Evolutionary conservation across 2,113 vertebrate species (phyloP), one percentile per base, ranked within the genome.

Genomic region (Pogona vitticeps): DNA sequence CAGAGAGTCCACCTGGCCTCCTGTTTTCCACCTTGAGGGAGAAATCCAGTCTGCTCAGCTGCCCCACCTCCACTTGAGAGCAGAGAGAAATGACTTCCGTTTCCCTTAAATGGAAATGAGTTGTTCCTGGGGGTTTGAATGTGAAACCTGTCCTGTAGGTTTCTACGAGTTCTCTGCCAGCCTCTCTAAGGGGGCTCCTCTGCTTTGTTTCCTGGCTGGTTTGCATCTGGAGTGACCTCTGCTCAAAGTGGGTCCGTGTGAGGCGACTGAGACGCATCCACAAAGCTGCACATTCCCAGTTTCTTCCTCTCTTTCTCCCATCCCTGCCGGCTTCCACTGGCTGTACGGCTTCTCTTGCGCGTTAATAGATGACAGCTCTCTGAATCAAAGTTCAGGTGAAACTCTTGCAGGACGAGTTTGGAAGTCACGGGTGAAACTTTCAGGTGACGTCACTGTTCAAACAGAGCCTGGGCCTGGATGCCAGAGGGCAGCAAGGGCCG

Each of bases 351-450:
- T 31, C 15, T 1, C n/a, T 76, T 73, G 38, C 33, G 38, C 63
- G 18, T 6, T 18, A 6, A 17, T 26, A 31, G 1, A n/a, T 58
- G 33, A 36, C 20, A 1, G 46, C 20, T 2, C 1, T 58, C 83
- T 88, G 88, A 88, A 76, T 88, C 88, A 88, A 42, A 36, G 28
- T 58, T 70, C 42, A 21, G 46, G 83, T 46, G 83, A 88, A 88
- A 88, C 77, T 76, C 83, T 63, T 8, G 46, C 58, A 21, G 58
- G 28, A 71, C 61, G 1, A 76, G 46, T 40, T 56, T 52, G 56
- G 38, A 36, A 81, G 83, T 73, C 58, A 5, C 46, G 31, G 59
- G 42, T 12, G 77, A 88, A 85, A 88, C 88, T 85, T 28, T 76
- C 17, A 5, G 14, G 36, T 88, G 87, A 88, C 17, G 36, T 88